Percentiles rank a stretch among this genome's conserved stretches.
These are phyloP conservation scores for Dexiosoma caninum DNA, from an alignment of 2,888 invertebrate species.

Conservation along the genomic window DNA sequence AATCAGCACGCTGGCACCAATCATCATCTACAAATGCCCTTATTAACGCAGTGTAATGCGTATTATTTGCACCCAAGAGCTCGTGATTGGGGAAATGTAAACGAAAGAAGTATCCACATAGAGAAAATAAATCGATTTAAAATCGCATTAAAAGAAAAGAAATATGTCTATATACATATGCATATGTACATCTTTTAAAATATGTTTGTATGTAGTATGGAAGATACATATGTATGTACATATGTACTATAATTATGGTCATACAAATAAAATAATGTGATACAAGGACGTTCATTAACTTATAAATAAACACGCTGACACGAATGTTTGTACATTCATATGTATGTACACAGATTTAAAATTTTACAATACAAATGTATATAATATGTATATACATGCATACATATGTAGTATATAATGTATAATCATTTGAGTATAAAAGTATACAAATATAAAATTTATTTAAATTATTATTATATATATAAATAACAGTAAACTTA, in stretches of 20 bases:
- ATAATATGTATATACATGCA: no score
- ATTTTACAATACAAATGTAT: background rate
- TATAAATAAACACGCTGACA: no score
- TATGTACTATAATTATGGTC: background rate
- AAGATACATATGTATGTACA: background rate
- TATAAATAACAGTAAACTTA: no score
- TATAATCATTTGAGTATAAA: no score
- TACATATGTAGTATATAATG: background rate
- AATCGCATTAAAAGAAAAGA: constrained; percentile 29
- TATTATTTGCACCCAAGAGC: background rate
- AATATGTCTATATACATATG: background rate
- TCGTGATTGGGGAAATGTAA: constrained; percentile 21
- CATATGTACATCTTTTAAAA: no score
- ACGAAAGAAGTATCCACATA: background rate
- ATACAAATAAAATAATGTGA: no score
- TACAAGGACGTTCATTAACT: no score
- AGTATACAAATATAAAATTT: no score
- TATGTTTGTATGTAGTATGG: no score
- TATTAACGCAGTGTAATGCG: background rate
- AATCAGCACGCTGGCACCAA: background rate
- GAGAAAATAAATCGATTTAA: constrained; percentile 48
- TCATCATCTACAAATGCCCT: background rate
- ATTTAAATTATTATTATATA: no score
- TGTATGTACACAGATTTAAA: background rate
- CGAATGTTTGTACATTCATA: no score